A percentile compares a stretch with the other conserved stretches of the same genome.
phyloP scores from a whole-genome alignment of 2,797 vertebrate species.

The Lemur catta region DNA sequence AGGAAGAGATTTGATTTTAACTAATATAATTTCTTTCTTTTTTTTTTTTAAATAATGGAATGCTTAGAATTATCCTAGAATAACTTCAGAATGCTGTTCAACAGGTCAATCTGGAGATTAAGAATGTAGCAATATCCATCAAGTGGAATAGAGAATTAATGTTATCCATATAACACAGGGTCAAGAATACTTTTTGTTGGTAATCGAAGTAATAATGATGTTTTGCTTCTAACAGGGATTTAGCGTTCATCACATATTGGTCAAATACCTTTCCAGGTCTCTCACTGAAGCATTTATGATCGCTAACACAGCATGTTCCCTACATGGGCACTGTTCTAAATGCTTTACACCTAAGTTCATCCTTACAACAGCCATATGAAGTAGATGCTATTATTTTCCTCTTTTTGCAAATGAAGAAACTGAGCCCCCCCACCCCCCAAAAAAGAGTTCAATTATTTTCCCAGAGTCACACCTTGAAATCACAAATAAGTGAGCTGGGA shows the following conservation, averaged over 20 bases:
- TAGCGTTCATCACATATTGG: neutral
- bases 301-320: neutral
- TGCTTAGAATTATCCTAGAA: neutral
- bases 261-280: neutral
- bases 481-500: neutral
- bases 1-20: neutral
- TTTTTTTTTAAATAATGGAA: neutral
- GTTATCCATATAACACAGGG: neutral
- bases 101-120: neutral
- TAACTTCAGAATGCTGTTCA: neutral
- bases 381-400: neutral
- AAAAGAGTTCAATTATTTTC: neutral
- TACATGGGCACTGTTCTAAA: neutral
- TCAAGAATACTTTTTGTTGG: neutral
- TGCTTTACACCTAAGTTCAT: neutral
- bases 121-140: neutral
- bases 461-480: neutral
- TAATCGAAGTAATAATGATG: neutral
- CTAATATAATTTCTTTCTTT: neutral
- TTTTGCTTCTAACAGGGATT: neutral
- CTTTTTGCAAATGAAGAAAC: neutral
- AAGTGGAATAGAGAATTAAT: neutral
- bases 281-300: neutral
- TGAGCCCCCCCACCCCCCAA: too few relatives aligned
- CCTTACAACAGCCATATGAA: neutral